Evolutionary conservation across 2,113 vertebrate species (phyloP).

Genomic region (Prinia subflava): DNA sequence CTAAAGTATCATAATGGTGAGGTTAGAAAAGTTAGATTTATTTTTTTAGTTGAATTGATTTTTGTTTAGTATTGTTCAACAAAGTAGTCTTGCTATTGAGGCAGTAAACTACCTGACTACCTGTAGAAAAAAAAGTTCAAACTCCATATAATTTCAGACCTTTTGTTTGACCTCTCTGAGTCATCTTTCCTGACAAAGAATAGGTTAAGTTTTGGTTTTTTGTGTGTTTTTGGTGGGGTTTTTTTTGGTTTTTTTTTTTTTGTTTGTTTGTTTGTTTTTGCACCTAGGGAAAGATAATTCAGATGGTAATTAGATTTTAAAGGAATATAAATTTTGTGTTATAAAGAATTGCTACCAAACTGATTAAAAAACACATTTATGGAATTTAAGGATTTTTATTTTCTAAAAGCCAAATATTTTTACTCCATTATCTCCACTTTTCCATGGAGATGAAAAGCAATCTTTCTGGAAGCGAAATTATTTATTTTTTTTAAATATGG

Average conservation of each 20-base stretch:
- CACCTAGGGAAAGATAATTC: not conserved
- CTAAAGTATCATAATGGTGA: not conserved
- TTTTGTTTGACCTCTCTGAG: not conserved
- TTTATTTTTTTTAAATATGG: not conserved
- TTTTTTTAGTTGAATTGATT: not conserved
- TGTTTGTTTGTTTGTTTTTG: too few species aligned
- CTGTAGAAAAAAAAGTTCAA: not conserved
- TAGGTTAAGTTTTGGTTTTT: not conserved
- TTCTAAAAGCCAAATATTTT: not conserved
- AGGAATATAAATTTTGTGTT: not conserved
- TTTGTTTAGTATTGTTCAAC: not conserved
- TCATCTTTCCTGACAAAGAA: not conserved
- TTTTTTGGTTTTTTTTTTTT: not conserved
- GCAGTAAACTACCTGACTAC: not conserved
- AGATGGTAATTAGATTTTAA: not conserved
- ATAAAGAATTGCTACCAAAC: not conserved
- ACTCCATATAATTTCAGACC: not conserved
- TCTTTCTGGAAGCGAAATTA: not conserved
- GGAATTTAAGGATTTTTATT: not conserved
- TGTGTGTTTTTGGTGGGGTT: too few species aligned
- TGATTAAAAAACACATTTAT: not conserved
- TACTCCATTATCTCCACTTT: not conserved
- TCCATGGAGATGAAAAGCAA: not conserved
- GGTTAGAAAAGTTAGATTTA: not conserved
- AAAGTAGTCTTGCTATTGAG: not conserved